Evolutionary conservation across 2,888 invertebrate genomes (phyloP).

Genomic region (Drosophila falleni): DNA sequence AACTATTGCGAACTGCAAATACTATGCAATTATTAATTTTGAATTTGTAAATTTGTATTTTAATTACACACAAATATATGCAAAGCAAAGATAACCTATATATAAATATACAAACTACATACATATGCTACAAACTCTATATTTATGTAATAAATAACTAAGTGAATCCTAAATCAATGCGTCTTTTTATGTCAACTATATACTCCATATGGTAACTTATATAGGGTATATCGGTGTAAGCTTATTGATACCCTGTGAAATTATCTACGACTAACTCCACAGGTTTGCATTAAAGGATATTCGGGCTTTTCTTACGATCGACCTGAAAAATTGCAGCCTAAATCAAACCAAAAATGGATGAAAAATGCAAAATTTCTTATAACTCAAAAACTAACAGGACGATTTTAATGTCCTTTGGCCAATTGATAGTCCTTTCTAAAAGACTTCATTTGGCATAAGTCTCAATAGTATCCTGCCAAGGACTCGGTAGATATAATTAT

Average conservation of each 20-base stretch:
- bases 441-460: neutral
- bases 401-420: conserved; percentile 3
- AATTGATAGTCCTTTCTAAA: neutral
- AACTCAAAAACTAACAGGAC: neutral
- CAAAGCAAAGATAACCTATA: conserved; percentile 58
- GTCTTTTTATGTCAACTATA: neutral
- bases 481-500: neutral
- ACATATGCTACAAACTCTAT: conserved; percentile 19
- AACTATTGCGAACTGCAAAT: conserved; percentile 6
- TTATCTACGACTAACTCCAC: neutral
- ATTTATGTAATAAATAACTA: conserved; percentile 60
- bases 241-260: neutral
- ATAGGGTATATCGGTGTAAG: neutral
- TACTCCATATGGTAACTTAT: neutral
- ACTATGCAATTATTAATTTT: conserved; percentile 16
- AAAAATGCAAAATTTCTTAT: neutral
- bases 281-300: neutral
- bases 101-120: conserved; percentile 21
- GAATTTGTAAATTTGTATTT: conserved; percentile 17
- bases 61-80: conserved; percentile 36
- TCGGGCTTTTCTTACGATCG: neutral
- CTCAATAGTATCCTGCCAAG: neutral
- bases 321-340: neutral
- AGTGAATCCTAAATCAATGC: conserved; percentile 30
- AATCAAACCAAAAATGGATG: neutral